Evolutionary conservation across 2,888 invertebrate genomes (phyloP), one percentile per base, ranked within the genome.

Genomic region (Diloba caeruleocephala): DNA sequence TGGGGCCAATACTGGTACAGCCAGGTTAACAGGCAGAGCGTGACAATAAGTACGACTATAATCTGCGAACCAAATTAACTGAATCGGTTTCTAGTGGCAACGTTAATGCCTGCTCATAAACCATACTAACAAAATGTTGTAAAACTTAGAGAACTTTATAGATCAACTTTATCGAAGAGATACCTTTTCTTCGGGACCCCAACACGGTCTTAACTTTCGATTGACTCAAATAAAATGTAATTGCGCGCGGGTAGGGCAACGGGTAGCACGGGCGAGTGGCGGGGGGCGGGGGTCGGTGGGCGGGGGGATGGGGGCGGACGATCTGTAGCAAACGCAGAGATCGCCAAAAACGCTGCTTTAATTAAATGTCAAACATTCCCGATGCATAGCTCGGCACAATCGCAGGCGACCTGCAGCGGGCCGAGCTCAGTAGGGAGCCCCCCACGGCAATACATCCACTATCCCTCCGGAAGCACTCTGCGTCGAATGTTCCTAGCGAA

Each of bases 311-410:
- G 10, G 5, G 26, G 10, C 38, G 41, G 39, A 52, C 14, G 23
- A 31, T 42, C 28, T 28, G 39, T 32, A 41, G 17, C 34, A 9
- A 36, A 29, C 9, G 31, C 23, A 41, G 17, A 36, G 17, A 36
- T 54, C 31, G 54, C 58, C 66, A 65, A 74, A 71, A 73, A 65
- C 57, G 64, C 42, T 12, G 55, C 57, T 74, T 77, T 82, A 80
- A 82, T 84, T 76, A 82, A 83, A 81, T 79, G 74, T 79, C 75
- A 62, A 70, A 71, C 72, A 76, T 82, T 81, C 78, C 67, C 36
- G 54, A 65, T 66, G 57, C 55, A 53, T 33, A 53, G 31, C 21
- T 28, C 7, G 28, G 37, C 6, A 17, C 41, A 43, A 14, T 14
- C 51, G 10, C 10, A 1, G 34, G 21, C 21, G n/a, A n/a, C n/a